Evolutionary conservation across 2,888 invertebrate genomes (phyloP).

Genomic region (Eupithecia subumbrata): DNA sequence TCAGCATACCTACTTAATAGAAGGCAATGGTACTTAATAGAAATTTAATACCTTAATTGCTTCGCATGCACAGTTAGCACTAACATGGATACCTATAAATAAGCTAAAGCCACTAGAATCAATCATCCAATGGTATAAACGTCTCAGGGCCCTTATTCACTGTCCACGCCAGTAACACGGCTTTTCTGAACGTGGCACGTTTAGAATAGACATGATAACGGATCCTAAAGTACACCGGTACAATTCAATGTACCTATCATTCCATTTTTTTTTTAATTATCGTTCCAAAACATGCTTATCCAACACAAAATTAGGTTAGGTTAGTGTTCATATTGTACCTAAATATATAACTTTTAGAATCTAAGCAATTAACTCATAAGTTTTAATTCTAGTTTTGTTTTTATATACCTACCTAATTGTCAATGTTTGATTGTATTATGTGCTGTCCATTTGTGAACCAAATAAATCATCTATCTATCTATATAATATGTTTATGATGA

Average conservation of each 20-base stretch:
- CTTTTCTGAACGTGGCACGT: background rate
- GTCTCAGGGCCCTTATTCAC: constrained; percentile 22
- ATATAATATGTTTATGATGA: background rate
- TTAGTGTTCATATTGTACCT: too few species aligned
- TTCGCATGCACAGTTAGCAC: constrained; percentile 18
- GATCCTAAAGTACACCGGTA: background rate
- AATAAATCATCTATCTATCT: too few species aligned
- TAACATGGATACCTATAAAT: constrained; percentile 13
- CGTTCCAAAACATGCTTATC: background rate
- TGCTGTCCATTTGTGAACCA: too few species aligned
- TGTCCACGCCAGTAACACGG: background rate
- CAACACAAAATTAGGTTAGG: background rate
- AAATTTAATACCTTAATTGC: constrained; percentile 25
- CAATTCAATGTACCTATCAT: background rate
- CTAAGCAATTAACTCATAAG: too few species aligned
- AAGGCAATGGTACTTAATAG: background rate
- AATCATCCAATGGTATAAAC: constrained; percentile 39
- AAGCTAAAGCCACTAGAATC: constrained; percentile 35
- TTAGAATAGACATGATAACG: background rate
- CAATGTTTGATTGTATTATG: too few species aligned
- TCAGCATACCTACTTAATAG: background rate
- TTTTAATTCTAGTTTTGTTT: too few species aligned
- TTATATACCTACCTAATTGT: too few species aligned
- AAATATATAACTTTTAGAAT: too few species aligned
- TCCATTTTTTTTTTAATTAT: background rate